Evolutionary conservation across 1,140 invertebrate species (phyloP).

Genomic region (Sminthurinus signatus): DNA sequence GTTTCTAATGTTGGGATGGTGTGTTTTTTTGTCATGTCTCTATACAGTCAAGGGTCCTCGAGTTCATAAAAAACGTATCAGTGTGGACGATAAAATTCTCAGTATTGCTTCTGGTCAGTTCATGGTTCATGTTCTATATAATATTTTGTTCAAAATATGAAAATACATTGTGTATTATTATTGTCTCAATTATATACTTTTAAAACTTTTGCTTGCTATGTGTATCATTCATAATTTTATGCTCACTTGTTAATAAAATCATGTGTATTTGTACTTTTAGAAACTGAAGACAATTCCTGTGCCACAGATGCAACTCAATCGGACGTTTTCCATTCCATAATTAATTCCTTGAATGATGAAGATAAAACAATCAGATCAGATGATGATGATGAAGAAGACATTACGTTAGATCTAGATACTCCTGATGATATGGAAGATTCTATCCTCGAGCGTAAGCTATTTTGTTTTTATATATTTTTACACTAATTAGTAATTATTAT

Average conservation of each 20-base stretch:
- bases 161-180: too few relatives aligned
- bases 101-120: conserved; percentile 28
- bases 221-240: too few relatives aligned
- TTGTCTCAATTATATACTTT: too few relatives aligned
- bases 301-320: conserved; percentile 34
- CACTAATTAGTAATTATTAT: background rate
- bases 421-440: conserved; percentile 51
- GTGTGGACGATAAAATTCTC: conserved; percentile 34
- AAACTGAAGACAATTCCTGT: conserved; percentile 27
- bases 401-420: conserved; percentile 47
- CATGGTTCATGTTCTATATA: too few relatives aligned
- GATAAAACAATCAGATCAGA: conserved; percentile 41
- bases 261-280: too few relatives aligned
- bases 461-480: background rate
- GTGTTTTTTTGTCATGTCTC: background rate
- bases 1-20: too few relatives aligned
- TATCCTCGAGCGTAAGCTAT: conserved; percentile 46
- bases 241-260: too few relatives aligned
- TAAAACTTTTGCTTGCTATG: too few relatives aligned
- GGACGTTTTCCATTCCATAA: conserved; percentile 38
- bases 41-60: conserved; percentile 22
- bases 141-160: too few relatives aligned
- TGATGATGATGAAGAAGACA: conserved; percentile 43
- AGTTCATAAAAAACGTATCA: conserved; percentile 30
- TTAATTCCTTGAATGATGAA: conserved; percentile 32